Evolutionary conservation across 2,113 vertebrate species (phyloP).

Genomic region (Seriola dumerili): DNA sequence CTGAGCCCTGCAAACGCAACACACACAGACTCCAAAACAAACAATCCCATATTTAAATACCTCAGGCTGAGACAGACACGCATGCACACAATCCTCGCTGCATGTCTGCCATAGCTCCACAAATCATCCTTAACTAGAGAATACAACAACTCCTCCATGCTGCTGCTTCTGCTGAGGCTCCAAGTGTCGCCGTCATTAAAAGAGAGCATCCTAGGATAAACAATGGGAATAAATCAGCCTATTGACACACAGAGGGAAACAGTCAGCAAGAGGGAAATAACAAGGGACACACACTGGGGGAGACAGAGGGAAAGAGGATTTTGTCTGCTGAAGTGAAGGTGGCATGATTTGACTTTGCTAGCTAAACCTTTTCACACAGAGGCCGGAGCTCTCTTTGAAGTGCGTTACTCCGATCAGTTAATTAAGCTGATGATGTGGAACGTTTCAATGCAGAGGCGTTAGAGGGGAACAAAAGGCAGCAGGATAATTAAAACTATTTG

Average conservation of each 20-base stretch:
- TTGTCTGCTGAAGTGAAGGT: slow-evolving; percentile 52
- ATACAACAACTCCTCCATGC: slow-evolving; percentile 19
- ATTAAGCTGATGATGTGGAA: slow-evolving; percentile 74
- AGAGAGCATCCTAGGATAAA: slow-evolving; percentile 43
- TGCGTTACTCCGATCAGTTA: slow-evolving; percentile 56
- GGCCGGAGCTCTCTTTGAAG: slow-evolving; percentile 63
- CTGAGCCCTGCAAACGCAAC: slow-evolving; percentile 20
- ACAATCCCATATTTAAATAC: slow-evolving; percentile 38
- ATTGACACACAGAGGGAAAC: slow-evolving; percentile 34
- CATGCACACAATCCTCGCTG: slow-evolving; percentile 12
- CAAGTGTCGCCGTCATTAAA: slow-evolving; percentile 31
- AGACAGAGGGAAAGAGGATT: slow-evolving; percentile 26
- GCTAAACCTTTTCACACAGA: slow-evolving; percentile 64
- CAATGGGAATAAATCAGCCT: slow-evolving; percentile 51
- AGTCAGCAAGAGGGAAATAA: slow-evolving; percentile 38
- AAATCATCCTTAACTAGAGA: slow-evolving; percentile 56
- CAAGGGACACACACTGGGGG: slow-evolving; percentile 37
- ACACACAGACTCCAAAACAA: slow-evolving; percentile 26
- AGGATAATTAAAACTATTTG: slow-evolving; percentile 77
- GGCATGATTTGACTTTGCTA: slow-evolving; percentile 69
- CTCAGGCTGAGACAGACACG: slow-evolving; percentile 30
- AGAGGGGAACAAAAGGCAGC: slow-evolving; percentile 71
- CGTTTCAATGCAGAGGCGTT: slow-evolving; percentile 59
- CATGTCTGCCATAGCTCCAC: slow-evolving; percentile 49
- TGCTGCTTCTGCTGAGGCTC: slow-evolving; percentile 28